Conservation (phyloP, 2,113 vertebrate genomes). For the Tupaia tana region DNA sequence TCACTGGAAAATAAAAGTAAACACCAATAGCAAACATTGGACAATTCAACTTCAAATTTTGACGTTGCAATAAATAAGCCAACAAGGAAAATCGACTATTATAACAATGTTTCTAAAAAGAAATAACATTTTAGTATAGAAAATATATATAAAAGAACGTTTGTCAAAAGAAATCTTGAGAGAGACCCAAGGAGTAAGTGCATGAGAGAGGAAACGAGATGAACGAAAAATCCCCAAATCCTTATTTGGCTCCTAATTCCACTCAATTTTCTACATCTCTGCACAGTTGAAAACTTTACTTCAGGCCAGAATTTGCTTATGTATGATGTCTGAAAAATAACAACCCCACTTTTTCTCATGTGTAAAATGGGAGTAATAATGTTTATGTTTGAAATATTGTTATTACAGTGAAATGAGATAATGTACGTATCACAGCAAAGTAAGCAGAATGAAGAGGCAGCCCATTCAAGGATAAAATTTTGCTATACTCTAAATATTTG, state of each 20-base stretch:
- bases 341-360: not conserved
- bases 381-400: not conserved
- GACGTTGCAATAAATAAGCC: not conserved
- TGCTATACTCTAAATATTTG: not conserved
- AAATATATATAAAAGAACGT: not conserved
- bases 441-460: not conserved
- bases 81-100: not conserved
- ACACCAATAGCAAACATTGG: not conserved
- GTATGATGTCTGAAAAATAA: not conserved
- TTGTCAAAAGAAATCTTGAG: not conserved
- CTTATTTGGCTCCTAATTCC: not conserved
- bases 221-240: not conserved
- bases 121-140: not conserved
- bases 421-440: not conserved
- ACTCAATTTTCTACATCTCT: not conserved
- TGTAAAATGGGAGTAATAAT: not conserved
- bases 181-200: not conserved
- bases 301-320: not conserved
- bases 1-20: constrained; percentile 5
- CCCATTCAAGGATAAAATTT: not conserved
- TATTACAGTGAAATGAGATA: not conserved
- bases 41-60: not conserved
- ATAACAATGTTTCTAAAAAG: not conserved
- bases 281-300: not conserved
- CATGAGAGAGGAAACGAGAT: not conserved